Evolutionary conservation across 2,113 vertebrate species (phyloP), one percentile per base, ranked within the genome.

Genomic region (Phalacrocorax aristotelis): DNA sequence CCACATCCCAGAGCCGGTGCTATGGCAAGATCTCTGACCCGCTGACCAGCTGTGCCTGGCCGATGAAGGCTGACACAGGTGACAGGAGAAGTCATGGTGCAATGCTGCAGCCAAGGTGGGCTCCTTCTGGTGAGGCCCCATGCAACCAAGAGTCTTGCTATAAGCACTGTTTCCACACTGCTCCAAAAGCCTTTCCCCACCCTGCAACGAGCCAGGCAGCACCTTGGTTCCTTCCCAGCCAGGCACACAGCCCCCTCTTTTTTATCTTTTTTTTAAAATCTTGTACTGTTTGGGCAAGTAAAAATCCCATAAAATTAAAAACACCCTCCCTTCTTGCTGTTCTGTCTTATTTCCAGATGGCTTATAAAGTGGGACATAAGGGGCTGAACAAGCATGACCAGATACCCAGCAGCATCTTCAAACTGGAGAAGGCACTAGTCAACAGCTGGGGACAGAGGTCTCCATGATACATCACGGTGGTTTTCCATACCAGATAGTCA

Each of bases 1-100:
- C 30, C 12, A 3, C 13, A 4, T 1, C 15, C 22, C 1, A 2
- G 25, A 46, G n/a, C 11, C 52, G 1, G 18, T 1, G 32, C 44
- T 23, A 30, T 1, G 26, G 49, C 22, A 12, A 19, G 19, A 15
- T 8, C 27, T 38, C 32, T 2, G 11, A 36, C 22, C 38, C 7
- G 46, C 32, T 25, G 38, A n/a, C 51, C 60, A 58, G 51, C 77
- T 5, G 7, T 14, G 16, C 32, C 13, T 5, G 36, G 36, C 44
- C 52, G 23, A 15, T 1, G 7, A 38, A 27, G 11, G 15, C 69
- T 10, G 10, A 38, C 29, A 3, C 15, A 11, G 29, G 38, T 6
- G 7, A 38, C 20, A 29, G 19, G 36, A 51, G 32, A 51, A 51
- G 36, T 29, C 32, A 10, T 2, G 27, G 51, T 14, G n/a, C 34